Percentiles rank a stretch among this genome's conserved stretches.
phyloP scores from a whole-genome alignment of 2,113 vertebrate genomes.

The human region DNA sequence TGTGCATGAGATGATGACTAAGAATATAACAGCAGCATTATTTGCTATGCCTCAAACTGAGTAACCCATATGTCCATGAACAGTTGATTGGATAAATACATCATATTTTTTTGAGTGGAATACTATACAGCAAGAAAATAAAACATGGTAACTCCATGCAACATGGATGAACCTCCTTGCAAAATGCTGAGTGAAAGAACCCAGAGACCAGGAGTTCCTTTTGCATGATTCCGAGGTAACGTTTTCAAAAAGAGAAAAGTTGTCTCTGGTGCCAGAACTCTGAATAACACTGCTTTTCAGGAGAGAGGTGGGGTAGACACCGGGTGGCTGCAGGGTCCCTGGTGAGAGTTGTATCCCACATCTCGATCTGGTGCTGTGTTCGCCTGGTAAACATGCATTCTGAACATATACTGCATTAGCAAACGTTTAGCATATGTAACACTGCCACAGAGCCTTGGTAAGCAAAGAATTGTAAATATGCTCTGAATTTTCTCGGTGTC shows the following conservation, averaged over 20 bases:
- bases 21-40: too few relatives aligned
- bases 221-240: neutral
- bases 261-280: neutral
- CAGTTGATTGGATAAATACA: too few relatives aligned
- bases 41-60: too few relatives aligned
- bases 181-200: accelerated
- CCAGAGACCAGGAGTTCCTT: too few relatives aligned
- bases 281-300: neutral
- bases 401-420: neutral
- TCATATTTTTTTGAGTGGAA: neutral
- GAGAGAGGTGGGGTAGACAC: accelerated
- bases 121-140: neutral
- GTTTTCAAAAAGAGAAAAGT: neutral
- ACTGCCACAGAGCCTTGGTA: neutral
- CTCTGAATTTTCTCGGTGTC: neutral
- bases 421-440: too few relatives aligned
- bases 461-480: neutral
- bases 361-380: accelerated
- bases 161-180: neutral
- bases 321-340: neutral
- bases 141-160: neutral
- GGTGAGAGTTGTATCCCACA: accelerated
- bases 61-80: accelerated
- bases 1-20: accelerated
- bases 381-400: accelerated